Evolutionary conservation across 2,888 invertebrate genomes (phyloP), one percentile per base, ranked within the genome.

Genomic region (Spilarctia lutea): DNA sequence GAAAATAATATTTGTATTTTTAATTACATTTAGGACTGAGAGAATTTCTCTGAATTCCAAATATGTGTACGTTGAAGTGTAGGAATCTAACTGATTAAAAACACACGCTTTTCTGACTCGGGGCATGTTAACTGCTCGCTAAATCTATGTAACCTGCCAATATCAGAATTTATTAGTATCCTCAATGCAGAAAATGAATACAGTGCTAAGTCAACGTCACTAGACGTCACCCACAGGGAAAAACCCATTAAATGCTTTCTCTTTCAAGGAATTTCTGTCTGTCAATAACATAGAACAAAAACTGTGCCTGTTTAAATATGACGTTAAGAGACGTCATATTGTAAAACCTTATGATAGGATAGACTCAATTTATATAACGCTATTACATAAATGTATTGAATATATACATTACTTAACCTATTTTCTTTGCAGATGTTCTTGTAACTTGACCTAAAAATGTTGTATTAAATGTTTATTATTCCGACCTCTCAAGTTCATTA

Each of bases 391-490:
- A 70, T 56, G 35, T 39, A 18, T 56, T 56, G 69, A 27, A 69
- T 69, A 52, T 56, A 60, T n/a, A 69, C 60, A 16, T 35, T 27
- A 39, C 69, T 56, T 39, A 52, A 60, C 39, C 35, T 52, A 56
- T 56, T 39, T 8, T 69, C 35, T 27, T 60, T 16, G 33, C 20
- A 48, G 48, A 18, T 48, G 20, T 48, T 48, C 48, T 56, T 24
- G 16, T 16, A 69, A 69, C 35, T 56, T 60, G 27, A 52, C 69
- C 56, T 69, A 60, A 39, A 69, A 39, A 70, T 20, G 18, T 39
- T n/a, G 35, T 39, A n/a, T 56, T 35, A n/a, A 56, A 52, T 52
- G 56, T 69, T 69, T 56, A 56, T 69, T 35, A n/a, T 56, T 63
- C 27, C 16, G 56, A 33, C 56, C n/a, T 27, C 39, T 33, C n/a